Evolutionary conservation across 2,113 vertebrate genomes (phyloP), one percentile per base, ranked within the genome.

Genomic region (Prochilodus magdalenae): DNA sequence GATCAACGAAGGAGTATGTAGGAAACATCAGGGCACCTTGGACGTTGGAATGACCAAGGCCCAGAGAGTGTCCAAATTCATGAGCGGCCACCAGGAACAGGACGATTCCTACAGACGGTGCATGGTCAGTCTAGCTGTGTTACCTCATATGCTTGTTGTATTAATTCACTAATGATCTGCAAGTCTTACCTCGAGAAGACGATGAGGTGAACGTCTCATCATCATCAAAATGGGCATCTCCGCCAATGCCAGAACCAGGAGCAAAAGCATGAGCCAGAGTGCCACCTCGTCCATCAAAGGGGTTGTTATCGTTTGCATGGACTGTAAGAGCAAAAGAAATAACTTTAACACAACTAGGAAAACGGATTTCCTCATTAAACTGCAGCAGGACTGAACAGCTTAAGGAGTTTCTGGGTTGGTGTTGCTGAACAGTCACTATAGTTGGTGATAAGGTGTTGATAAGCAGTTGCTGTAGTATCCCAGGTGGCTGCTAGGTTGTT

Each of bases 31-130:
- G 91, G 1, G 97, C 96, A 47, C 95, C 95, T 0, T 93, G 89
- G 75, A 97, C 96, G 0, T 18, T 8, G 26, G 98, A 99, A 84
- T 99, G 97, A 82, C 89, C 83, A 30, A 99, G 92, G 22, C 97
- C 98, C 84, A 99, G 83, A 0, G 97, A 95, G 87, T 99, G 98
- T 51, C 98, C 98, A 67, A 99, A 95, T 87, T 99, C 98, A 84
- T 99, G 98, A 76, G 97, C 97, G 63, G 96, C 89, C 29, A 99
- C 97, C 59, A 97, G 63, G 89, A 98, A 97, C 77, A 99, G 92
- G 63, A 96, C 93, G 59, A 94, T 94, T 1, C 94, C 98, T 99
- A n/a, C 6, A 80, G 53, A 27, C 73, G 36, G 10, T 5, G 27
- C 33, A 70, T 0, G 36, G n/a, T 20, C 0, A 36, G 65, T 36